A percentile compares a stretch with the other conserved stretches of the same genome.
Evolutionary conservation across 2,797 vertebrate genomes (phyloP).

Genomic region (Holocentrus rufus): DNA sequence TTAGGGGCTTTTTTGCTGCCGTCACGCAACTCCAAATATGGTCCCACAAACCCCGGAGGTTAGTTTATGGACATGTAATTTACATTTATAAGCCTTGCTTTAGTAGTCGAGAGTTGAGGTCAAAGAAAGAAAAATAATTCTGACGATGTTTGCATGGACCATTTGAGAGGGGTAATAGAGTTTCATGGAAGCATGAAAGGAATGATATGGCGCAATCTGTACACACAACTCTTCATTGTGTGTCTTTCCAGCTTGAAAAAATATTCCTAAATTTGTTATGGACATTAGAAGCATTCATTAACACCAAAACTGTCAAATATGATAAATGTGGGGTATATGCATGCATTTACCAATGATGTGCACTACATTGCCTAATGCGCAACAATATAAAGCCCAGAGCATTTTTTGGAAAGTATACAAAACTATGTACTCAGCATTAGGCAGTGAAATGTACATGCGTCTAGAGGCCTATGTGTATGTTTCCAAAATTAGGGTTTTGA

Average conservation of each 20-base stretch:
- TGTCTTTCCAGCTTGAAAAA: constrained; percentile 18
- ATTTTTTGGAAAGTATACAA: no score
- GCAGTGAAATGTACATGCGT: not conserved
- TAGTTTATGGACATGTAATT: constrained; percentile 80
- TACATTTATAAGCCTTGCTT: constrained; percentile 76
- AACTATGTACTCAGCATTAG: not conserved
- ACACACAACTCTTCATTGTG: constrained; percentile 1
- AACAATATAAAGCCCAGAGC: no score
- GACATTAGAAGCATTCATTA: constrained; percentile 1
- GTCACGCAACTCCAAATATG: constrained; percentile 73
- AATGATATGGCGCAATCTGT: constrained; percentile 23
- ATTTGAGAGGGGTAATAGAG: constrained; percentile 21
- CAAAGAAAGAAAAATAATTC: constrained; percentile 56
- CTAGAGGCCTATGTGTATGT: not conserved
- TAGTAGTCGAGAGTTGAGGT: constrained; percentile 59
- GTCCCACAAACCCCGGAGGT: constrained; percentile 69
- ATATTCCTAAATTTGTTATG: not conserved
- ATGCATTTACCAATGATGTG: constrained; percentile 25
- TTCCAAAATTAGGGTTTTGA: no score
- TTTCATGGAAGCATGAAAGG: constrained; percentile 14
- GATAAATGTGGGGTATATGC: constrained; percentile 15
- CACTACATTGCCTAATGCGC: no score
- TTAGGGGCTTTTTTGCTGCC: constrained; percentile 66
- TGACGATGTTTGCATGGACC: constrained; percentile 42
- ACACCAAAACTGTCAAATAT: constrained; percentile 26